These are phyloP conservation scores for Operophtera brumata DNA, from an alignment of 2,888 invertebrate genomes.

Conservation along the genomic window DNA sequence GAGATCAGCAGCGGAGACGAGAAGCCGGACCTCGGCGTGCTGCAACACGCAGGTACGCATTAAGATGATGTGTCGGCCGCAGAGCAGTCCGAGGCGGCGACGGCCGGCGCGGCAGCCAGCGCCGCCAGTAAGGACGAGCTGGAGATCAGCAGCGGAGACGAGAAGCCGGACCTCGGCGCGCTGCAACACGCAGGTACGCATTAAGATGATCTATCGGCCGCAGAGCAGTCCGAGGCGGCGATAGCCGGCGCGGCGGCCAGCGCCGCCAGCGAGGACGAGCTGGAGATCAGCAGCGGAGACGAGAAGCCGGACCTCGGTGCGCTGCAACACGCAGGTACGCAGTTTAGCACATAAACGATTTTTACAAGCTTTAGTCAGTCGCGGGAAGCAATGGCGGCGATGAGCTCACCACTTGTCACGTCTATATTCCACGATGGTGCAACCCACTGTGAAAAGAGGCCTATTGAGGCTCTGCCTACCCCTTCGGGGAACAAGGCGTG, in stretches of 20 bases:
- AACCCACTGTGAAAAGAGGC: too few relatives aligned
- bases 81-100: constrained; percentile 23
- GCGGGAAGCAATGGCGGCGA: too few relatives aligned
- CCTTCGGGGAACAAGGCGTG: too few relatives aligned
- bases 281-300: constrained; percentile 72
- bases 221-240: constrained; percentile 25
- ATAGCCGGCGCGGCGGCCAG: constrained; percentile 5
- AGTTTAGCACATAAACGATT: too few relatives aligned
- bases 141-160: constrained; percentile 71
- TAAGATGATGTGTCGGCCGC: not conserved
- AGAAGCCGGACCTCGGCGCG: constrained; percentile 50
- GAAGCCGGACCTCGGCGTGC: constrained; percentile 46
- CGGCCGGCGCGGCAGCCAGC: constrained; percentile 5
- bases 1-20: constrained; percentile 73
- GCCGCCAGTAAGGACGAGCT: constrained; percentile 57
- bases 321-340: constrained; percentile 1
- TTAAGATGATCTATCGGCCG: not conserved
- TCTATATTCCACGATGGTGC: too few relatives aligned
- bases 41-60: constrained; percentile 2
- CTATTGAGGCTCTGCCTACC: too few relatives aligned
- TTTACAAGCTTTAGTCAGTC: too few relatives aligned
- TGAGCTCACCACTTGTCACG: too few relatives aligned
- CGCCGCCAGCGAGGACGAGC: constrained; percentile 53
- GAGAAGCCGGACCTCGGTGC: constrained; percentile 54
- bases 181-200: constrained; percentile 1